Conservation (phyloP, 1,140 invertebrate genomes). For the Drosophila murphyi region DNA sequence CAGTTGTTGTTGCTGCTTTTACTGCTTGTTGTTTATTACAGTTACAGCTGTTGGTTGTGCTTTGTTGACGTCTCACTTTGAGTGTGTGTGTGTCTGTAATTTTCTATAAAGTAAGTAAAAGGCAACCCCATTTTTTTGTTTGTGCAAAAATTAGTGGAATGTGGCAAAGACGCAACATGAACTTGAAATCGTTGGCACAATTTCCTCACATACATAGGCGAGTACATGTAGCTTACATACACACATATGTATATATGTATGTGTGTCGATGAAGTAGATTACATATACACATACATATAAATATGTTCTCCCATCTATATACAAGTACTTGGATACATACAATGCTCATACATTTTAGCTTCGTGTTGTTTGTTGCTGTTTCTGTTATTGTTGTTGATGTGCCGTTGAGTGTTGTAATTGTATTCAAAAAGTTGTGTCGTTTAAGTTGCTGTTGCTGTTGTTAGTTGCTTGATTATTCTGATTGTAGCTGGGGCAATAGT, state of each 20-base stretch:
- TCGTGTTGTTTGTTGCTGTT: too few species aligned
- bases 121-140: conserved; percentile 46
- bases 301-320: conserved; percentile 11
- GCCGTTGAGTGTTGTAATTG: conserved; percentile 60
- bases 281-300: not conserved
- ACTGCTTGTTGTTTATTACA: conserved; percentile 72
- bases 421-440: conserved; percentile 60
- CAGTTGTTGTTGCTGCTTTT: conserved; percentile 40
- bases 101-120: not conserved
- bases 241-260: not conserved
- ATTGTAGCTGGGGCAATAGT: conserved; percentile 9
- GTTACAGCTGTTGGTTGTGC: conserved; percentile 67
- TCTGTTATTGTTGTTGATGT: conserved; percentile 39
- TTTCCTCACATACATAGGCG: conserved; percentile 29
- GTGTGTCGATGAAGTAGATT: too few species aligned
- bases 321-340: not conserved
- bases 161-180: conserved; percentile 45
- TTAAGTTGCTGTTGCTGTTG: conserved; percentile 19
- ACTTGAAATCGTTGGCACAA: conserved; percentile 63
- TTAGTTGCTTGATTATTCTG: conserved; percentile 27
- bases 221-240: not conserved
- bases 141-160: conserved; percentile 71
- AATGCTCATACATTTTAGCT: conserved; percentile 10
- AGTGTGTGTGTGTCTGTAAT: not conserved
- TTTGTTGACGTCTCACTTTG: conserved; percentile 30